These are phyloP conservation scores for Eubucco bourcierii DNA, from an alignment of 2,113 vertebrate species.

Conservation along the genomic window DNA sequence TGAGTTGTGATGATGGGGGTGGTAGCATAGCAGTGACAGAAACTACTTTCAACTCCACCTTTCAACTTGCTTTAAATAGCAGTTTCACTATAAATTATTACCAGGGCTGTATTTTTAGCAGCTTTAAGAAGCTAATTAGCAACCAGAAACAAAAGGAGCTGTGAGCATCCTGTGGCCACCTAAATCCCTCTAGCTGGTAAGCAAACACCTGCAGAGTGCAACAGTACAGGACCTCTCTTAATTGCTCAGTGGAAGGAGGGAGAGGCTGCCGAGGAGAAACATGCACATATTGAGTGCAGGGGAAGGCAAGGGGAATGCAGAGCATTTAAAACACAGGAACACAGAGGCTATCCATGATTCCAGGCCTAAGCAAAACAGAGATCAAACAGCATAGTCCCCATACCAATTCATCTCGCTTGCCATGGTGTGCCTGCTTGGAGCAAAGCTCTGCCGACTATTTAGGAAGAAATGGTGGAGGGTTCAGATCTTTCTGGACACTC, in stretches of 20 bases:
- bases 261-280: not conserved
- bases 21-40: constrained; percentile 45
- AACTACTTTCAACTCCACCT: constrained; percentile 45
- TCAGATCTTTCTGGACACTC: not conserved
- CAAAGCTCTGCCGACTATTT: not conserved
- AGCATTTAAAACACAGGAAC: not conserved
- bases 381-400: not conserved
- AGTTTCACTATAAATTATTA: constrained; percentile 57
- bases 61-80: constrained; percentile 73
- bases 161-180: not conserved
- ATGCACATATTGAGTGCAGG: not conserved
- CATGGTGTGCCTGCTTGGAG: not conserved
- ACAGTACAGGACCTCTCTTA: constrained; percentile 30
- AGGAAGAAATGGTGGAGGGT: not conserved
- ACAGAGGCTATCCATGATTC: not conserved
- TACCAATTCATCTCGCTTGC: not conserved
- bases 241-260: not conserved
- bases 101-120: constrained; percentile 38
- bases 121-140: constrained; percentile 40
- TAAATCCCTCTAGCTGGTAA: not conserved
- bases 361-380: not conserved
- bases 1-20: constrained; percentile 50
- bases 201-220: constrained; percentile 34
- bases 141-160: constrained; percentile 37
- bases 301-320: not conserved